Base-by-base conservation (phyloP, 2,888 invertebrate species). In the Drosophila longiperda region DNA sequence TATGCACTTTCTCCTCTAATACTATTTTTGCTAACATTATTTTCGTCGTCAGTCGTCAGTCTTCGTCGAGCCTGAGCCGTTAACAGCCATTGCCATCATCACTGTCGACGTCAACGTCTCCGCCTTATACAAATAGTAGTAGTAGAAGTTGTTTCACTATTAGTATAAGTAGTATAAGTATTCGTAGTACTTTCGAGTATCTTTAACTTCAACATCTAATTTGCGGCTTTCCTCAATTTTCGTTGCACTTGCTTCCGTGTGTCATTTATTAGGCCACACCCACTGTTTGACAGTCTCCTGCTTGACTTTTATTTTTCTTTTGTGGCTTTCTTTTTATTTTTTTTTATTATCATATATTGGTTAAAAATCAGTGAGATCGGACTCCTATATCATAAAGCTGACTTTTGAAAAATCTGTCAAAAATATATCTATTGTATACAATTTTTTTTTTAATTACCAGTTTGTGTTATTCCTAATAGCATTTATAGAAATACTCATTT, bases 1-100 rank as follows among this genome's bases (percentile, higher is more conserved):
- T 84, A 84, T 84, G 88, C 88, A 86, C 85, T 86, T 86, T 86
- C 85, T 86, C 85, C 90, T 85, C 85, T 87, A 86, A 86, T 80
- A 79, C 85, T 86, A 87, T 87, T 86, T 86, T 85, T 70, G 90
- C 79, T 71, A 80, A 79, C 82, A 89, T 87, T 87, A 79, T 83
- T 84, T 84, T 89, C 61, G 53, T 49, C 54, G 49, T 57, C 55
- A 72, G 57, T 50, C 45, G 45, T 38, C 38, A 38, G 55, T 29
- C 55, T 57, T 36, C 34, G 70, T n/a, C 32, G 57, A 68, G 59
- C 58, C 68, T 20, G 49, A 64, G 59, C 66, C 73, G 73, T 66
- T 73, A 78, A 68, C 67, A 60, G 65, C 60, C 38, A 52, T 45
- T 42, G 42, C 34, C 68, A 26, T 52, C 53, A n/a, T 32, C 36